Percentiles rank a stretch among this genome's conserved stretches.
Conservation (phyloP, 1,140 invertebrate species). For the Caerostris extrusa region DNA sequence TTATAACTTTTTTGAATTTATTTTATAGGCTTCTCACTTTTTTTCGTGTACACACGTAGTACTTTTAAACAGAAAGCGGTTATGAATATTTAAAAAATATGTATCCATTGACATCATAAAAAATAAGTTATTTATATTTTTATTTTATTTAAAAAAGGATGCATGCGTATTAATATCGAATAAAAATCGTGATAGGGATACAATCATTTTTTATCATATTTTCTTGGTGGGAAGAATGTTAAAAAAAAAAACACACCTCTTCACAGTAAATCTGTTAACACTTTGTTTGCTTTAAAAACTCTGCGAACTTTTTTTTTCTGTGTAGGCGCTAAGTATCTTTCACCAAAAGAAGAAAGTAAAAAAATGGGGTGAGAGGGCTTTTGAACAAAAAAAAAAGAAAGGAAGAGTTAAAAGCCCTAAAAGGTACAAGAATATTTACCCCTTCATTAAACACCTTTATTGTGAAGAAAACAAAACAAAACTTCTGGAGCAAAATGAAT, state of each 20-base stretch:
- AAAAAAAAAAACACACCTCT: background rate
- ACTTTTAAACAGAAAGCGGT: background rate
- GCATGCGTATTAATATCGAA: background rate
- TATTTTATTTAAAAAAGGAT: background rate
- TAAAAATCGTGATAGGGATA: background rate
- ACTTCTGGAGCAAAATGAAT: constrained; percentile 5
- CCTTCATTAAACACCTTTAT: constrained; percentile 33
- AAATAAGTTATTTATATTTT: background rate
- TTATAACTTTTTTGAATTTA: background rate
- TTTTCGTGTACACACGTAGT: background rate
- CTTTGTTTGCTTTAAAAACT: background rate
- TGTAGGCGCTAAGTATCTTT: background rate
- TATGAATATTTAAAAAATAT: background rate
- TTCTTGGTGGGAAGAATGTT: background rate
- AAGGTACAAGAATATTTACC: constrained; percentile 57
- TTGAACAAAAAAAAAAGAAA: background rate
- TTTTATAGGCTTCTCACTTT: background rate
- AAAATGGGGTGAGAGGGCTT: background rate
- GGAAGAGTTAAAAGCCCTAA: background rate
- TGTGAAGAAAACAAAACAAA: constrained; percentile 14
- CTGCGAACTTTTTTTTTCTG: background rate
- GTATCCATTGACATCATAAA: background rate
- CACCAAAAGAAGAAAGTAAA: background rate
- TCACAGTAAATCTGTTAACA: constrained; percentile 8
- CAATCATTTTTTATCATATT: background rate